Conservation (phyloP, 2,113 vertebrate species). For the Ellobius talpinus region DNA sequence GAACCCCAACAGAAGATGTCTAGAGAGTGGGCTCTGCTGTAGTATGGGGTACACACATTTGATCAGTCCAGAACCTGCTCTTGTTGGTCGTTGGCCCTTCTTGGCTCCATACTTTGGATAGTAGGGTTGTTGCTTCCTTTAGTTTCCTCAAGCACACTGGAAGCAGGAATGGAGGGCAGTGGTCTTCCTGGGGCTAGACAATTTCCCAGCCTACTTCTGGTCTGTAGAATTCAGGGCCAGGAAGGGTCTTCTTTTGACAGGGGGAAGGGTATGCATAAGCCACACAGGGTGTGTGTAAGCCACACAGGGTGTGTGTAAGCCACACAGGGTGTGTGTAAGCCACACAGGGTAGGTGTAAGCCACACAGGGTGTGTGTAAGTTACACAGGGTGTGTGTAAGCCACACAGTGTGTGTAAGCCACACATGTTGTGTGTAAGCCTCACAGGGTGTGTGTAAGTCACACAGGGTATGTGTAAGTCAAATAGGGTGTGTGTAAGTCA, state of each 20-base stretch:
- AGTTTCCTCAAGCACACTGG: accelerated
- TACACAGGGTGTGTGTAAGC: no score
- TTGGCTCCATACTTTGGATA: background rate
- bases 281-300: accelerated
- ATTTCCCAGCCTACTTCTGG: background rate
- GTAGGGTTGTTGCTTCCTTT: accelerated
- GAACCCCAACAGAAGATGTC: accelerated
- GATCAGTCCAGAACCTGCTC: background rate
- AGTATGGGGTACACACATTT: background rate
- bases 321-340: no score
- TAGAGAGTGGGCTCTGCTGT: accelerated
- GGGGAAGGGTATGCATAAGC: background rate
- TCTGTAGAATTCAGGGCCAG: no score
- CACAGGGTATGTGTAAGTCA: no score
- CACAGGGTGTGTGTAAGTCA: no score
- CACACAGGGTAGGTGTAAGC: no score
- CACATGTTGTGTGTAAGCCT: no score
- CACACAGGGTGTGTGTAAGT: no score
- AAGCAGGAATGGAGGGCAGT: accelerated
- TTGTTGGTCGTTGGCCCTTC: accelerated
- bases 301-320: no score
- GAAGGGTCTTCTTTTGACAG: background rate
- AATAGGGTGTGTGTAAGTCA: no score
- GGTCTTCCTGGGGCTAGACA: accelerated
- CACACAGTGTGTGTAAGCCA: no score